phyloP scores from a whole-genome alignment of 2,113 vertebrate species.

The Microtus oregoni region DNA sequence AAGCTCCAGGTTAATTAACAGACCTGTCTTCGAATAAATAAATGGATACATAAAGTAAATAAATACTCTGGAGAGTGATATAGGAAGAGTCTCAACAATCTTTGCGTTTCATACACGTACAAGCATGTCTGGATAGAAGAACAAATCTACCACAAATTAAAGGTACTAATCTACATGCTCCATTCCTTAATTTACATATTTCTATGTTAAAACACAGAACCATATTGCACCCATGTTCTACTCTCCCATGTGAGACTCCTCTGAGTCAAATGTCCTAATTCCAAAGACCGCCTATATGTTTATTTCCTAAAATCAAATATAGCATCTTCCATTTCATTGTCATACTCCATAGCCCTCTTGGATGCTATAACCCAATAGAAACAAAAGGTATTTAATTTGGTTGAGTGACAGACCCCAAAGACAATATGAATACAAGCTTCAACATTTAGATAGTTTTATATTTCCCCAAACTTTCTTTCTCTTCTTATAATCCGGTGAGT shows the following conservation, averaged over 20 bases:
- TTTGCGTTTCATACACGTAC: not conserved
- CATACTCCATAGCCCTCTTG: not conserved
- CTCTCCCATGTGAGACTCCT: not conserved
- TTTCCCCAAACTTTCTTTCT: conserved; percentile 29
- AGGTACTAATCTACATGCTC: not conserved
- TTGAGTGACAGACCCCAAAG: not conserved
- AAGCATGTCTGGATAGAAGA: not conserved
- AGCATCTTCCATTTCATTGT: not conserved
- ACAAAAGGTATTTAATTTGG: not conserved
- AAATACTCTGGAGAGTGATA: not conserved
- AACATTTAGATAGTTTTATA: not conserved
- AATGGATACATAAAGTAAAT: too few species aligned
- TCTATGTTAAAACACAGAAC: not conserved
- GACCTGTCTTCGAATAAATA: not conserved
- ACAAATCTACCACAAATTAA: too few species aligned
- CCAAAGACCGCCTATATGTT: not conserved
- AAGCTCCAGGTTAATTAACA: not conserved
- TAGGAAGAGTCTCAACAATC: not conserved
- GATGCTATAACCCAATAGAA: not conserved
- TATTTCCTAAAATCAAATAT: not conserved
- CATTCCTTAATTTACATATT: not conserved
- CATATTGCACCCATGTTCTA: not conserved
- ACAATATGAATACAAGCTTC: not conserved
- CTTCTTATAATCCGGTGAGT: not conserved
- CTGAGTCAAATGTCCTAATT: not conserved